Percentiles rank a stretch among this genome's conserved stretches.
Conservation (phyloP, 2,113 vertebrate genomes). For the Bujurquina vittata region DNA sequence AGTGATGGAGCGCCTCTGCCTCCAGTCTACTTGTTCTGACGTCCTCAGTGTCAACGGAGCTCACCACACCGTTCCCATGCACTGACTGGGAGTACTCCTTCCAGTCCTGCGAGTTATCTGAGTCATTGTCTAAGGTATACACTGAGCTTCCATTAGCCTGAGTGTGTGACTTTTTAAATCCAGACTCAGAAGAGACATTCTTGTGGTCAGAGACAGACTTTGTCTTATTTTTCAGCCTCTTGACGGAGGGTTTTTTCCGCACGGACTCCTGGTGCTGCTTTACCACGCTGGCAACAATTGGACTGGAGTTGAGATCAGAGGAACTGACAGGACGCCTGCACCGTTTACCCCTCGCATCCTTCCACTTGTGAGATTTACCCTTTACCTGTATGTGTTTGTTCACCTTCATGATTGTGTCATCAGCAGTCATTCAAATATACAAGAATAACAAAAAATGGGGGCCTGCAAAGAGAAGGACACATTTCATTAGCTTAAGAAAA, state of each 20-base stretch:
- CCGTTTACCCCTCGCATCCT: conserved; percentile 57
- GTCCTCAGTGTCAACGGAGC: not conserved
- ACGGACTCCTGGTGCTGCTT: conserved; percentile 58
- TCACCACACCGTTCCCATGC: conserved; percentile 57
- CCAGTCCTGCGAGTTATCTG: conserved; percentile 70
- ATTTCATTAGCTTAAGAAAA: not conserved
- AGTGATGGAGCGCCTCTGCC: conserved; percentile 60
- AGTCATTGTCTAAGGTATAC: conserved; percentile 40
- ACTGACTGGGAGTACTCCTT: conserved; percentile 63
- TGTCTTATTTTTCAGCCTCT: conserved; percentile 73
- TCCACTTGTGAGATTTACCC: conserved; percentile 75
- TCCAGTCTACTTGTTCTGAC: conserved; percentile 41
- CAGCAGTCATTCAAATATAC: not conserved
- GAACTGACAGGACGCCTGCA: conserved; percentile 43
- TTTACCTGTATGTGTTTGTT: conserved; percentile 59
- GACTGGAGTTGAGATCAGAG: conserved; percentile 43
- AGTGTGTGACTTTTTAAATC: not conserved
- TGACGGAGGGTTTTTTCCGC: conserved; percentile 71
- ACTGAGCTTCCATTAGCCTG: conserved; percentile 71
- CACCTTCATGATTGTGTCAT: conserved; percentile 76
- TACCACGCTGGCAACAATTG: conserved; percentile 45
- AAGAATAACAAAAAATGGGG: conserved; percentile 10
- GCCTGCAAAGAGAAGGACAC: conserved; percentile 15
- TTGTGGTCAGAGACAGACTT: conserved; percentile 53
- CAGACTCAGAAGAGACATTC: conserved; percentile 1